Evolutionary conservation across 1,140 invertebrate genomes (phyloP).

Genomic region (Neuroterus valhalla): DNA sequence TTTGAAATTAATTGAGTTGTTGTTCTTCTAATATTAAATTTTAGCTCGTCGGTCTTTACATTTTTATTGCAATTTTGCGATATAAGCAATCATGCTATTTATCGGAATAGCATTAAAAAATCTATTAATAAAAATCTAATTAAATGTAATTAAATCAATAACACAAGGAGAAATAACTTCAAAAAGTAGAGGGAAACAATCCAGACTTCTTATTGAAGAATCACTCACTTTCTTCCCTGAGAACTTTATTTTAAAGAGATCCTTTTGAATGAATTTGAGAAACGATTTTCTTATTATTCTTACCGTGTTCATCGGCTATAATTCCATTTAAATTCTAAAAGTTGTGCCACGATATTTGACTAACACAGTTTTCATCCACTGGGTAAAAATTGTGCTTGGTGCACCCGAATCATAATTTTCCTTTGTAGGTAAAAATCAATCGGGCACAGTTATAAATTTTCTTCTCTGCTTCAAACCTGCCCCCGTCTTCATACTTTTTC

Average conservation of each 20-base stretch:
- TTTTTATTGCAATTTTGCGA: too few species aligned
- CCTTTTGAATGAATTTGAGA: not conserved
- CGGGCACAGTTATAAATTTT: not conserved
- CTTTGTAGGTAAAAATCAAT: constrained; percentile 1
- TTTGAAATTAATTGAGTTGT: too few species aligned
- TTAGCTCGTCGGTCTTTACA: too few species aligned
- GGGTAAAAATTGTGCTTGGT: not conserved
- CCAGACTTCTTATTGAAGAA: not conserved
- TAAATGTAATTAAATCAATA: not conserved
- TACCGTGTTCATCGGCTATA: not conserved
- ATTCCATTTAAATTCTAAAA: not conserved
- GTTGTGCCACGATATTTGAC: not conserved
- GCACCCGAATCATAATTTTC: not conserved
- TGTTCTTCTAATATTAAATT: too few species aligned
- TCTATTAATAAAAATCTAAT: not conserved
- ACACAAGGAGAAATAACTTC: not conserved
- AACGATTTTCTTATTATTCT: not conserved
- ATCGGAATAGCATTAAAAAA: too few species aligned
- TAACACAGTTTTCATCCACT: not conserved
- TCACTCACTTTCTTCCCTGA: not conserved
- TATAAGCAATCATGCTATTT: too few species aligned
- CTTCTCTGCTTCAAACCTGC: not conserved
- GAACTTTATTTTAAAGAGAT: not conserved
- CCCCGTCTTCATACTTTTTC: not conserved
- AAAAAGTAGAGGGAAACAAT: not conserved